Evolutionary conservation across 2,888 invertebrate species (phyloP).

Genomic region (Hyposoter didymator): DNA sequence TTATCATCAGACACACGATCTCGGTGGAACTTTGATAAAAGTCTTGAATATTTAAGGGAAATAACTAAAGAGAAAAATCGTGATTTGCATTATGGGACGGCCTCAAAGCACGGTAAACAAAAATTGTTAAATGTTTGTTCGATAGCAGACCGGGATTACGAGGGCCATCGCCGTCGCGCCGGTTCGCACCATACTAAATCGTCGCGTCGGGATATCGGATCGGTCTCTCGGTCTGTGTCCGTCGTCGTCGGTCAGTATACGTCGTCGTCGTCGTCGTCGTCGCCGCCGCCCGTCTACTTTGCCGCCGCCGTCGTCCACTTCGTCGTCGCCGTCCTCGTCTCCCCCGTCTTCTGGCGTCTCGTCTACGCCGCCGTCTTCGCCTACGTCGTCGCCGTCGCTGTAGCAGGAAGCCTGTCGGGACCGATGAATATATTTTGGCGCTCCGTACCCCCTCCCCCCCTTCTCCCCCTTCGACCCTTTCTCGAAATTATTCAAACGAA

Average conservation of each 20-base stretch:
- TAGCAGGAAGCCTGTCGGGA: conserved; percentile 83
- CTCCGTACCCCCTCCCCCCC: conserved; percentile 54
- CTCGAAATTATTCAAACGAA: conserved; percentile 58
- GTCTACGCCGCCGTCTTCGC: conserved; percentile 59
- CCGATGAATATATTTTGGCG: conserved; percentile 75
- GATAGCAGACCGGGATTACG: conserved; percentile 90
- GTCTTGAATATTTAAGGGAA: not conserved
- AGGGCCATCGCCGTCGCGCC: conserved; percentile 93
- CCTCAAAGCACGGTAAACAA: conserved; percentile 70
- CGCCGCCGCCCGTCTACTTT: conserved; percentile 58
- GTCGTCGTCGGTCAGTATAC: conserved; percentile 69
- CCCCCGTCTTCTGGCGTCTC: conserved; percentile 72
- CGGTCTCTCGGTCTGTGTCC: conserved; percentile 68
- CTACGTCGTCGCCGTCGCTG: conserved; percentile 75
- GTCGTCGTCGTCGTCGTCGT: conserved; percentile 68
- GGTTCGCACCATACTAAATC: conserved; percentile 93
- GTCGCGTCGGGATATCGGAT: conserved; percentile 79
- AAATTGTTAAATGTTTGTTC: conserved; percentile 73
- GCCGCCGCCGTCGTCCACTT: conserved; percentile 72
- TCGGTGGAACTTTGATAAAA: conserved; percentile 2
- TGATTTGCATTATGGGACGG: conserved; percentile 53
- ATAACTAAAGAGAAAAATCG: conserved; percentile 28
- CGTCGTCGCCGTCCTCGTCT: conserved; percentile 68
- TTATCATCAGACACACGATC: not conserved
- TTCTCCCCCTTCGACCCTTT: not conserved